Evolutionary conservation across 2,113 vertebrate genomes (phyloP).

Genomic region (Ceyx melanurus): DNA sequence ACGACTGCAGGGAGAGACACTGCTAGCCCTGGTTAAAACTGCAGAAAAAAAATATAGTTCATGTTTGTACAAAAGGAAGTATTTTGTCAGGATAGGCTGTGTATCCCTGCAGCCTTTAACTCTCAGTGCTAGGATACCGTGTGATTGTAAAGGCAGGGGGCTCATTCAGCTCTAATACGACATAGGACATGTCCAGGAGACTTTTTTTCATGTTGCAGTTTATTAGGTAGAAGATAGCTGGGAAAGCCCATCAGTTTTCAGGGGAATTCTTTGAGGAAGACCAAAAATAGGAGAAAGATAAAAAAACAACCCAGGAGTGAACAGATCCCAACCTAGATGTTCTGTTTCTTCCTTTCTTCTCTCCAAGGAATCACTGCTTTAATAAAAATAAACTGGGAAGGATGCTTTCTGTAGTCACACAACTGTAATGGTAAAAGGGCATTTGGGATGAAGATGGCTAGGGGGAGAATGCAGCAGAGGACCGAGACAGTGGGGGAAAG

Average conservation of each 20-base stretch:
- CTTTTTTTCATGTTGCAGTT: not conserved
- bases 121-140: not conserved
- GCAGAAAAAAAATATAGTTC: not conserved
- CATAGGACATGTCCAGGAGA: rapidly evolving
- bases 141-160: not conserved
- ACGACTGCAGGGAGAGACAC: not conserved
- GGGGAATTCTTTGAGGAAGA: not conserved
- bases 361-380: not conserved
- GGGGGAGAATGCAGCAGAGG: not conserved
- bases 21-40: not conserved
- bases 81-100: not conserved
- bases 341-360: not conserved
- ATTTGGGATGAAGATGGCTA: not conserved
- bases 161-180: not conserved
- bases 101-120: not conserved
- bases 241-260: not conserved
- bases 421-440: not conserved
- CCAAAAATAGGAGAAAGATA: not conserved
- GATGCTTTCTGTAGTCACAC: not conserved
- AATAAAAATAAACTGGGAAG: not conserved
- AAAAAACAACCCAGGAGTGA: not conserved
- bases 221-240: not conserved
- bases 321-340: not conserved
- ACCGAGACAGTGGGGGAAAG: not conserved
- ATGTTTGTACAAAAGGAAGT: not conserved